phyloP scores from a whole-genome alignment of 2,797 vertebrate species.

The Euthynnus affinis region DNA sequence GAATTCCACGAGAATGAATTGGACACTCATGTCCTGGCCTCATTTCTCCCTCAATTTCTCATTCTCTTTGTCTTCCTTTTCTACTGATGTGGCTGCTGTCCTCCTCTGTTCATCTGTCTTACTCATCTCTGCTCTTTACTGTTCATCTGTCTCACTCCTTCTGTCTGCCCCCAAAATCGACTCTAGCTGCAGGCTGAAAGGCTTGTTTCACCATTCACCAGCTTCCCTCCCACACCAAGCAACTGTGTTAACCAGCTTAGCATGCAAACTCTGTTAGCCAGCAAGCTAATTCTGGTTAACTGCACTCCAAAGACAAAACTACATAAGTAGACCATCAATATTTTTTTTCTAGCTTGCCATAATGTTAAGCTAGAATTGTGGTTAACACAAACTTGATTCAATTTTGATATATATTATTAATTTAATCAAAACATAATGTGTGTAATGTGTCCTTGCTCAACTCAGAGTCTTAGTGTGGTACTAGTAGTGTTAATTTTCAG shows the following conservation, averaged over 20 bases:
- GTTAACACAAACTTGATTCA: neutral
- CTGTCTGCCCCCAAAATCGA: slow-evolving; percentile 57
- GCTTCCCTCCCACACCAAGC: slow-evolving; percentile 46
- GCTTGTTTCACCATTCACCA: slow-evolving; percentile 39
- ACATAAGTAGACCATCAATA: neutral
- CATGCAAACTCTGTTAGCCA: slow-evolving; percentile 46
- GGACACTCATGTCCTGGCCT: slow-evolving; percentile 52
- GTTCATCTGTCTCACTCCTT: slow-evolving; percentile 72
- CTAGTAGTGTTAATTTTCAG: slow-evolving; percentile 22
- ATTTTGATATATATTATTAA: too few species aligned
- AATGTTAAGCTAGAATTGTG: neutral
- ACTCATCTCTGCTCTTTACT: slow-evolving; percentile 66
- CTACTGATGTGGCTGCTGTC: slow-evolving; percentile 60
- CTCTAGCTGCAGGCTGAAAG: slow-evolving; percentile 58
- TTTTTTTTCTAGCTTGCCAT: neutral
- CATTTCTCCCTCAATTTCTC: slow-evolving; percentile 58
- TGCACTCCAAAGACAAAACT: slow-evolving; percentile 11
- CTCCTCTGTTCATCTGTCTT: slow-evolving; percentile 68
- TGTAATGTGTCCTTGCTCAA: neutral
- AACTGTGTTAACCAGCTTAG: slow-evolving; percentile 50
- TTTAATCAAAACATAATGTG: neutral
- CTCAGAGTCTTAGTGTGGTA: slow-evolving; percentile 7
- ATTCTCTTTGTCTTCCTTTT: slow-evolving; percentile 63
- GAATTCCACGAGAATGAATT: slow-evolving; percentile 52
- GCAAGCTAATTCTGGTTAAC: slow-evolving; percentile 42